These are phyloP conservation scores for Pammene fasciana DNA, from an alignment of 2,888 invertebrate genomes.

Conservation along the genomic window DNA sequence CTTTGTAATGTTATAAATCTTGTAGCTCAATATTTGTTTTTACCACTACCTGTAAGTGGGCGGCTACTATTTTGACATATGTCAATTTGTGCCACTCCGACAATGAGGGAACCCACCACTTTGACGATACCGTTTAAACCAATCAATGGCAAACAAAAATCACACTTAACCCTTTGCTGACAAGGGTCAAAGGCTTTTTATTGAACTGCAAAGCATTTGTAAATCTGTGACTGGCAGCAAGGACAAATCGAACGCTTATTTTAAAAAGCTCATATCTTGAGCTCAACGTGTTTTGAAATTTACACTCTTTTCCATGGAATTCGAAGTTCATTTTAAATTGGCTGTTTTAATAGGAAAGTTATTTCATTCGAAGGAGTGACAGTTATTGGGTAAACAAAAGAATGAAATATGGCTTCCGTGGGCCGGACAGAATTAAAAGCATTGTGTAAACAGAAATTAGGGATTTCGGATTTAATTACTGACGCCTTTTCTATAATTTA, in stretches of 20 bases:
- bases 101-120: constrained; percentile 27
- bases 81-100: constrained; percentile 37
- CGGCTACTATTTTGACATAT: constrained; percentile 37
- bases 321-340: not conserved
- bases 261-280: not conserved
- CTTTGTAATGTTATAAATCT: not conserved
- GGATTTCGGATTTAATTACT: constrained; percentile 29
- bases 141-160: not conserved
- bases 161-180: not conserved
- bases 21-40: constrained; percentile 27
- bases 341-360: not conserved
- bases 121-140: not conserved
- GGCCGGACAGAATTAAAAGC: constrained; percentile 29
- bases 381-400: constrained; percentile 35
- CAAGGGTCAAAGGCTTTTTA: constrained; percentile 2
- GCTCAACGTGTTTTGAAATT: not conserved
- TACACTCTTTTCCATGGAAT: not conserved
- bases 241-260: constrained; percentile 30
- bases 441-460: constrained; percentile 31
- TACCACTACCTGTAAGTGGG: constrained; percentile 26
- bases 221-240: constrained; percentile 32
- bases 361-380: constrained; percentile 19
- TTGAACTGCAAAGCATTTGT: not conserved
- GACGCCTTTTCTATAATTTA: constrained; percentile 25
- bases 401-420: constrained; percentile 40